These are phyloP conservation scores for Hemicentrotus pulcherrimus DNA, from an alignment of 35 echinoderm and acorn worm species.

Conservation along the genomic window DNA sequence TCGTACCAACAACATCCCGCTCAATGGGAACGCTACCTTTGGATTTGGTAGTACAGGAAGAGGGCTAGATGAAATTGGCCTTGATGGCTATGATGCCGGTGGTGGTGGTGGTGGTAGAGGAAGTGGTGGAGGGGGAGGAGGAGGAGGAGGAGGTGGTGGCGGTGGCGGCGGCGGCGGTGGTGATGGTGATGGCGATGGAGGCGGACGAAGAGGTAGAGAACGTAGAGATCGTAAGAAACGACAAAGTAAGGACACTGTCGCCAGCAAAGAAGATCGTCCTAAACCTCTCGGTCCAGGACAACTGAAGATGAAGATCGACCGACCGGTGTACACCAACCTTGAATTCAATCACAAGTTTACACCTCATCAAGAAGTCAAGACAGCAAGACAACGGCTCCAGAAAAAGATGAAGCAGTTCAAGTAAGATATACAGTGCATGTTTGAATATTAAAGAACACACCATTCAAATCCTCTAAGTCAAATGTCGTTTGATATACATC, in stretches of 20 bases:
- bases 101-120: not conserved
- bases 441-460: not conserved
- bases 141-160: conserved; percentile 5
- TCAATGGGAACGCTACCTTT: not conserved
- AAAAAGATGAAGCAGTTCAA: conserved; percentile 2
- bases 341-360: conserved; percentile 15
- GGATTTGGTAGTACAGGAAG: not conserved
- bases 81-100: not conserved
- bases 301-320: not conserved
- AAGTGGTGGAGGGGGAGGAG: not conserved
- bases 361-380: not conserved
- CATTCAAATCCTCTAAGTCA: not conserved
- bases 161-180: not conserved
- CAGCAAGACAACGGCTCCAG: not conserved
- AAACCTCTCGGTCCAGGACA: not conserved
- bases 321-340: not conserved
- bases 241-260: not conserved
- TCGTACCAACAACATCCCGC: not conserved
- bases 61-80: not conserved
- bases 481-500: not conserved
- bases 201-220: not conserved
- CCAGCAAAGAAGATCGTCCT: not conserved
- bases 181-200: not conserved
- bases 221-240: not conserved
- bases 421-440: not conserved